A percentile compares a stretch with the other conserved stretches of the same genome.
Conservation (phyloP, 2,113 vertebrate genomes). For the Poecilia latipinna region DNA sequence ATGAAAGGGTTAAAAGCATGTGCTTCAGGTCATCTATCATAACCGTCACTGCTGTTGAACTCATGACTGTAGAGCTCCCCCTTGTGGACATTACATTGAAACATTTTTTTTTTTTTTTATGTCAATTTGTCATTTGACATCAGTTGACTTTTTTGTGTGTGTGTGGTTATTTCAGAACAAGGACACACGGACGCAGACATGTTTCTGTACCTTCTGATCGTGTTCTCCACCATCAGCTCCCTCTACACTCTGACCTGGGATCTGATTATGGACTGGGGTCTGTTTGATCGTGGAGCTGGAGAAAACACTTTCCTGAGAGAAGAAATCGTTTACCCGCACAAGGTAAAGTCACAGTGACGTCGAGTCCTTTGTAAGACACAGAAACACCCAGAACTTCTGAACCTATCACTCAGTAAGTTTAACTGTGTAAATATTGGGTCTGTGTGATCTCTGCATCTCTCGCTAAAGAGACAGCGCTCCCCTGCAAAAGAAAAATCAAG, state of each 20-base stretch:
- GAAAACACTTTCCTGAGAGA: slow-evolving; percentile 98
- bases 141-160: not conserved
- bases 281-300: slow-evolving; percentile 96
- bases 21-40: not conserved
- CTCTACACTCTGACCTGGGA: slow-evolving; percentile 99
- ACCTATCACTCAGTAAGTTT: not conserved
- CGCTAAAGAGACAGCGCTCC: not conserved
- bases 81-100: slow-evolving; percentile 58
- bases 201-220: slow-evolving; percentile 96
- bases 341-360: slow-evolving; percentile 78
- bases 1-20: not conserved
- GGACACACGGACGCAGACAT: slow-evolving; percentile 86
- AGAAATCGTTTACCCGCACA: slow-evolving; percentile 98
- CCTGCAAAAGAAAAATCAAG: too few species aligned
- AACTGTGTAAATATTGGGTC: too few species aligned
- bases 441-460: too few species aligned
- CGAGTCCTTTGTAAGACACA: not conserved
- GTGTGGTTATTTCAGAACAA: slow-evolving; percentile 81
- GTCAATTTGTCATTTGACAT: not conserved
- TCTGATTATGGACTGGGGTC: slow-evolving; percentile 99
- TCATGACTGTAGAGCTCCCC: slow-evolving; percentile 52
- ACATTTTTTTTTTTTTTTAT: too few species aligned
- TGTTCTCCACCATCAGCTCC: slow-evolving; percentile 91
- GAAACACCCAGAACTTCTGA: not conserved
- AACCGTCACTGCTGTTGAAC: slow-evolving; percentile 1